Percentiles rank a stretch among this genome's conserved stretches.
Evolutionary conservation across 2,888 invertebrate genomes (phyloP).

Genomic region (Arge pagana): DNA sequence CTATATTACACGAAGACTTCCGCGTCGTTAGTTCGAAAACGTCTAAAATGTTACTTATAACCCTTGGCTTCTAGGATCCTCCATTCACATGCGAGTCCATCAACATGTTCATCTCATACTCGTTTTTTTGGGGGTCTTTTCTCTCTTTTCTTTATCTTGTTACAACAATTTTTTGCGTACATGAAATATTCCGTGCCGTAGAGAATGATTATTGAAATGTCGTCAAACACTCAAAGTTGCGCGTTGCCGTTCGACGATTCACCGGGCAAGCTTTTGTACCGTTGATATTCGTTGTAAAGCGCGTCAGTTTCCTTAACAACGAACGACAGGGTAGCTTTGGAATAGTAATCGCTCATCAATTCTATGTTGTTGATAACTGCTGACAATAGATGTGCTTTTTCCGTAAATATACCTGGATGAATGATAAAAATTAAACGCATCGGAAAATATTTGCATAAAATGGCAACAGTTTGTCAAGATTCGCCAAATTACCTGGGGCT

Average conservation of each 20-base stretch:
- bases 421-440: constrained; percentile 23
- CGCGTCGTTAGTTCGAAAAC: no score
- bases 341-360: constrained; percentile 81
- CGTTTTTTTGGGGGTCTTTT: background rate
- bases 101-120: no score
- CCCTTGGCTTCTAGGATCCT: no score
- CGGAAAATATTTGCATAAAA: constrained; percentile 1
- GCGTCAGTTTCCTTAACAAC: constrained; percentile 76
- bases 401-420: constrained; percentile 73
- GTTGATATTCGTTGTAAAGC: constrained; percentile 69
- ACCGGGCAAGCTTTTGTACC: constrained; percentile 60
- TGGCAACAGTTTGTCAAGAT: background rate
- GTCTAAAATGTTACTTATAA: no score
- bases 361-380: constrained; percentile 91
- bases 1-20: no score
- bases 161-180: no score
- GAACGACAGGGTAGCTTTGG: constrained; percentile 80
- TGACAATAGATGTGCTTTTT: constrained; percentile 84
- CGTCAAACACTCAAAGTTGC: no score
- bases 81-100: no score
- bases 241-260: no score
- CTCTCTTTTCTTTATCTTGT: background rate
- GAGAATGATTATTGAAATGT: no score
- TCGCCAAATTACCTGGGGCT: constrained; percentile 65
- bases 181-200: no score